Percentiles rank a stretch among this genome's conserved stretches.
phyloP scores from a whole-genome alignment of 2,113 vertebrate genomes.

The Hoplias malabaricus region DNA sequence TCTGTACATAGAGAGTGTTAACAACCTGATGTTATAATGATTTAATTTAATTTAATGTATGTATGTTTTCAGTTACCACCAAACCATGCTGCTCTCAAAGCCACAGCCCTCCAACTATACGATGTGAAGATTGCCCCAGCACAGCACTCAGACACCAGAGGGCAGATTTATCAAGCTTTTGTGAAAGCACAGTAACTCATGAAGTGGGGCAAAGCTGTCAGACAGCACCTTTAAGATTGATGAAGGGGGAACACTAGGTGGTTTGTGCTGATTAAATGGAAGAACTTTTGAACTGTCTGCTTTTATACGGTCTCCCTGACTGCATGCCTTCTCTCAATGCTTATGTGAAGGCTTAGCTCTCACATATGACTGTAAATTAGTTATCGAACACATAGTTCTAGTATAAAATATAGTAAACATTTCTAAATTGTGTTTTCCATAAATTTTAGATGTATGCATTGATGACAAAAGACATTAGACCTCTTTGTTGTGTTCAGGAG shows the following conservation, averaged over 20 bases:
- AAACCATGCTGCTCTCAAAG: no score
- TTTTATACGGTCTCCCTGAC: neutral
- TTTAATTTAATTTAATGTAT: neutral
- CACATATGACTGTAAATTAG: neutral
- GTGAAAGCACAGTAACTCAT: neutral
- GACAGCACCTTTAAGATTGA: neutral
- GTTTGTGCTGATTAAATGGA: neutral
- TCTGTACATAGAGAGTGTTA: no score
- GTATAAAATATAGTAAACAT: no score
- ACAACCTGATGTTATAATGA: neutral
- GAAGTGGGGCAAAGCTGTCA: neutral
- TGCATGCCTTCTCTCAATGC: neutral
- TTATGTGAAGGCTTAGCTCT: neutral
- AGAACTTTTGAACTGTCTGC: neutral
- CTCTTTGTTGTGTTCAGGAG: no score
- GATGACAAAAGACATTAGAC: no score
- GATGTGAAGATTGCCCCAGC: neutral
- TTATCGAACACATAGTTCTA: no score
- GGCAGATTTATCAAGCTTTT: slow-evolving; percentile 8
- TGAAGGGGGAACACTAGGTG: neutral
- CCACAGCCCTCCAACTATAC: neutral
- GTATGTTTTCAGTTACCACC: neutral
- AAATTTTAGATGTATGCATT: no score
- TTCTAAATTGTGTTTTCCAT: no score
- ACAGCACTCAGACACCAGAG: neutral